These are phyloP conservation scores for Cantharis lateralis DNA, from an alignment of 2,888 invertebrate genomes.

Conservation along the genomic window DNA sequence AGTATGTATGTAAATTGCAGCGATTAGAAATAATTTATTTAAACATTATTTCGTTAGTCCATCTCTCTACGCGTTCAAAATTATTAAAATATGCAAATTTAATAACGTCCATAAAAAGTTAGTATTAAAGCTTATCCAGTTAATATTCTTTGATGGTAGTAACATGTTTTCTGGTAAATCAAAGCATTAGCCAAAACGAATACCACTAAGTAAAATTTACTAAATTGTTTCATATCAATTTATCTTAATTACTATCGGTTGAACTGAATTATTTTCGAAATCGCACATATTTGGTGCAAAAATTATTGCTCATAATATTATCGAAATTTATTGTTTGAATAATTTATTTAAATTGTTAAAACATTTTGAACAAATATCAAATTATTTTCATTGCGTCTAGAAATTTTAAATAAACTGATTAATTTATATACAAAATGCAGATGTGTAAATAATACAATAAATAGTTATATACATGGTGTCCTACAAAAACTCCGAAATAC, in stretches of 20 bases:
- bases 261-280: background rate
- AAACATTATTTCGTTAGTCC: background rate
- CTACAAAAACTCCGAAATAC: too few species aligned
- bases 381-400: background rate
- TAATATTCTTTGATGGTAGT: background rate
- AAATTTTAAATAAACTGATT: too few species aligned
- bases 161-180: background rate
- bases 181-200: background rate
- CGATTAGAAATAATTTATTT: background rate
- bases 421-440: too few species aligned
- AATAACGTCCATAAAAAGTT: background rate
- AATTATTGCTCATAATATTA: background rate
- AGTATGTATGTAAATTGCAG: background rate
- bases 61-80: background rate
- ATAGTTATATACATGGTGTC: too few species aligned
- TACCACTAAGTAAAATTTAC: background rate
- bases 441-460: too few species aligned
- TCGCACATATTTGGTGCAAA: background rate
- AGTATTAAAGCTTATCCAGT: background rate
- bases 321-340: background rate
- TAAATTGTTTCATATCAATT: background rate
- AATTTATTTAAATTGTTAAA: background rate
- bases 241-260: background rate
- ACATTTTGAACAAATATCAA: background rate
- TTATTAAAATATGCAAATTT: background rate